Conservation (phyloP, 1,140 invertebrate species). For the Polypedilum pembai region DNA sequence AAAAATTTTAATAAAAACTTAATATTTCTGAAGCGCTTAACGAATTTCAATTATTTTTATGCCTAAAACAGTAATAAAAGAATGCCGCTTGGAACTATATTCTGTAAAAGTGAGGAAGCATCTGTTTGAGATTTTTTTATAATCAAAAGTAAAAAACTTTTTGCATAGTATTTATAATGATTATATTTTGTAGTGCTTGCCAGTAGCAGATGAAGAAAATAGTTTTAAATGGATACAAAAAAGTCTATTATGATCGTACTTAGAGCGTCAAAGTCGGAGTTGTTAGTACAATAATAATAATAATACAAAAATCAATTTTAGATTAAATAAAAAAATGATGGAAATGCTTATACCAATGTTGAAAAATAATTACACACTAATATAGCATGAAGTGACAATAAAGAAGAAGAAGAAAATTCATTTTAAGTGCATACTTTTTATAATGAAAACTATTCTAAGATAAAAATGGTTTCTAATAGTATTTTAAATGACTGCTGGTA, state of each 20-base stretch:
- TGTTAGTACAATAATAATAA: conserved; percentile 27
- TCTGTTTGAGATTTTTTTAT: no score
- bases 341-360: conserved; percentile 23
- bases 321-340: not conserved
- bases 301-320: conserved; percentile 5
- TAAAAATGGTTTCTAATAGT: not conserved
- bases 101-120: no score
- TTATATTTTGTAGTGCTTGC: not conserved
- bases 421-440: not conserved
- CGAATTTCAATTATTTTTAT: no score
- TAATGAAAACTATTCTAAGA: not conserved
- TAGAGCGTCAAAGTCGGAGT: conserved; percentile 7
- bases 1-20: no score
- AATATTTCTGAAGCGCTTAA: no score
- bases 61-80: no score
- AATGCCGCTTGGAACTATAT: no score
- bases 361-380: not conserved
- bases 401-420: not conserved
- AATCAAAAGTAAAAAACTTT: not conserved
- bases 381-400: not conserved
- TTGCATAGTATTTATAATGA: not conserved
- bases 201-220: not conserved
- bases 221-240: conserved; percentile 15
- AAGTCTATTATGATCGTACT: conserved; percentile 12
- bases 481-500: not conserved